phyloP scores from a whole-genome alignment of 2,113 vertebrate genomes.

The Sceloporus undulatus region DNA sequence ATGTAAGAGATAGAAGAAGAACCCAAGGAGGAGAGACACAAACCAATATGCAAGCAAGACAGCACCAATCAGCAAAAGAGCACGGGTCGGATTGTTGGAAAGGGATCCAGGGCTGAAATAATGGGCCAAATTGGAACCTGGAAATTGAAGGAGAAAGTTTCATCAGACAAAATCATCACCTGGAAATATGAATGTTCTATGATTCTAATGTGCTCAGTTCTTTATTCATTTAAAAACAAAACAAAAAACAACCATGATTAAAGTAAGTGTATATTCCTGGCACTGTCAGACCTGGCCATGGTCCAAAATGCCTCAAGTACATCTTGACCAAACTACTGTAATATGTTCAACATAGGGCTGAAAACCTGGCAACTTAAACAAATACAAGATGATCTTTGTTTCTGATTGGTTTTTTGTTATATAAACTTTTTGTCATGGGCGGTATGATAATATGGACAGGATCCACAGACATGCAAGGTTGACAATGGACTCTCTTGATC shows the following conservation, averaged over 20 bases:
- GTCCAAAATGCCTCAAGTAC: background rate
- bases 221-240: too few species aligned
- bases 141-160: conserved; percentile 43
- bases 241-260: background rate
- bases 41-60: conserved; percentile 90
- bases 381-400: background rate
- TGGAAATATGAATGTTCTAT: too few species aligned
- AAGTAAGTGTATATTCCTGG: background rate
- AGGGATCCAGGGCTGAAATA: conserved; percentile 90
- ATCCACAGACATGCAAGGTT: background rate
- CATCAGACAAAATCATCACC: background rate
- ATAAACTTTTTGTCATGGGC: background rate
- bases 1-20: conserved; percentile 91
- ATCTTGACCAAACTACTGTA: background rate
- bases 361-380: background rate
- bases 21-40: conserved; percentile 90
- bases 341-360: background rate
- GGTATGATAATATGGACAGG: background rate
- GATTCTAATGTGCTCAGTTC: too few species aligned
- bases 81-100: conserved; percentile 82
- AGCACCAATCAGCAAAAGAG: conserved; percentile 87
- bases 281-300: background rate
- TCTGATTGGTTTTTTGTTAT: background rate
- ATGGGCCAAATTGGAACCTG: conserved; percentile 92
- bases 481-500: background rate